Evolutionary conservation across 1,140 invertebrate species (phyloP), one percentile per base, ranked within the genome.

Genomic region (Trachymyrmex cornetzi): DNA sequence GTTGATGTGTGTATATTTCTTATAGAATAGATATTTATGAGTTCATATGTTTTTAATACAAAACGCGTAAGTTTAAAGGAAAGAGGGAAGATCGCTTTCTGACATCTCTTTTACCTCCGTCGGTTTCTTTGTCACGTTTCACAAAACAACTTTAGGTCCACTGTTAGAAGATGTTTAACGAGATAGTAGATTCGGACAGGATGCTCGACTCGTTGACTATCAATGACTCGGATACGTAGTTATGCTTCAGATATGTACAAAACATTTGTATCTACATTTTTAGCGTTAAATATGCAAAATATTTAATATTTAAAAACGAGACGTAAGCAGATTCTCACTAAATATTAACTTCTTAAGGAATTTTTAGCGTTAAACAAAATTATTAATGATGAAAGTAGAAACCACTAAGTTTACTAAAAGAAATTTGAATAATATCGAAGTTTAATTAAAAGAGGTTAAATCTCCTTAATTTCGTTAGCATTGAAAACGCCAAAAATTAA

Each of bases 101-200:
- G 24, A 84, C 30, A 50, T 84, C 57, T 84, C 55, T 50, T 84
- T 75, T 84, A 50, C 30, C 57, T 84, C 69, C 69, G 69, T 34
- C 80, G n/a, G 80, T 95, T 94, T 95, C 94, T 95, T 94, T 93
- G 92, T 91, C 92, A 90, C 92, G 88, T 80, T 86, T 85, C 86
- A 80, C 81, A 77, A 89, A 92, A 90, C 89, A 89, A 91, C 86
- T 88, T 89, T 88, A 24, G 59, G 69, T 63, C 27, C 34, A 61
- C 57, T 44, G 79, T 64, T 66, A 75, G 80, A 75, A 94, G 94
- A 95, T 94, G 93, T 91, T 92, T 92, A 89, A 87, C 34, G 77
- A 94, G 94, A 94, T 94, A 95, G 89, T 85, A 86, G 87, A 91
- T 91, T 91, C 93, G 92, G 94, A 92, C 93, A 94, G 94, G 94